Evolutionary conservation across 2,797 vertebrate genomes (phyloP), one percentile per base, ranked within the genome.

Genomic region (Chelidonichthys spinosus): DNA sequence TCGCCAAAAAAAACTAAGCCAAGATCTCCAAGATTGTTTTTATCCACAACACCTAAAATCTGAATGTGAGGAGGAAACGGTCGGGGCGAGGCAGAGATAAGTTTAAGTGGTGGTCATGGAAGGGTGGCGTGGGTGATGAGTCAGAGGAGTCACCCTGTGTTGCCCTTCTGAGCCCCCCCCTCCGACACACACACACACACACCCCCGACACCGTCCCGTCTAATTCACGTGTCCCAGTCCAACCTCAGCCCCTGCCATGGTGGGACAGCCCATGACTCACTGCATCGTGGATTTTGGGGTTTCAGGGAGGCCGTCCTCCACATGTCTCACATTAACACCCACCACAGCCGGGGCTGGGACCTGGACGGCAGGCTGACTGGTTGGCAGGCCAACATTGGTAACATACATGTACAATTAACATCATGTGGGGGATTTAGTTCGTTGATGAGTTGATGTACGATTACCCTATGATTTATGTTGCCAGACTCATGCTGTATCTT

Each of bases 231-330:
- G 69, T 83, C 80, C 76, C 50, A n/a, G 74, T 85, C 86, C 74
- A 80, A 81, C 73, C 73, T 90, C 86, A 63, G 74, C 82, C 85
- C 77, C 81, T 73, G 33, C 69, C 11, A 33, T 43, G 61, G 76
- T 87, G 85, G 87, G 85, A 83, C 81, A 66, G 78, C 78, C 84
- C 54, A 3, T 94, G 90, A 93, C 72, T 94, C 91, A 93, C 71
- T 53, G 65, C 72, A 37, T 59, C 60, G 1, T 79, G 83, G 79
- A 79, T 77, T 77, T 66, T 68, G 62, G 62, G 71, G 50, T 80
- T 85, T 88, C 18, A 13, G 63, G 74, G 77, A 74, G 82, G 76
- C 76, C 85, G 55, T 79, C 78, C 79, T 81, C 82, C 80, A 55
- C 85, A 84, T 65, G 81, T 79, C 83, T 84, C 70, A 72, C 79